phyloP scores from a whole-genome alignment of 2,888 invertebrate genomes.

The Sialis lutaria region DNA sequence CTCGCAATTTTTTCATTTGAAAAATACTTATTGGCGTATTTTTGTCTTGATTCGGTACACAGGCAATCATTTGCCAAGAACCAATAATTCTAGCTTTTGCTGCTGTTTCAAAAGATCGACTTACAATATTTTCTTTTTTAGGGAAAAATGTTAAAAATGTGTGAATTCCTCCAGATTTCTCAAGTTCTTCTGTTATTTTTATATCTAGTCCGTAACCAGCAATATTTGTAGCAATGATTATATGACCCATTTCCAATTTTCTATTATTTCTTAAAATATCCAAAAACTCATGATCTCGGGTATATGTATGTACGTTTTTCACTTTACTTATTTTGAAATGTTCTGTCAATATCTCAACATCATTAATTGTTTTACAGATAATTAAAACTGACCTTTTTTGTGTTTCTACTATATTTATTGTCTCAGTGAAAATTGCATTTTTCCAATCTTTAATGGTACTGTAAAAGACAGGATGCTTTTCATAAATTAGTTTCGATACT shows the following conservation, averaged over 20 bases:
- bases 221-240: slow-evolving; percentile 22
- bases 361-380: slow-evolving; percentile 13
- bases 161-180: slow-evolving; percentile 19
- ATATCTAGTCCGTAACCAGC: slow-evolving; percentile 24
- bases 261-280: slow-evolving; percentile 3
- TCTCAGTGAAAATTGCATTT: slow-evolving; percentile 6
- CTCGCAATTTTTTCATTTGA: slow-evolving; percentile 11
- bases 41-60: slow-evolving; percentile 1
- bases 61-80: slow-evolving; percentile 15
- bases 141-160: slow-evolving; percentile 23
- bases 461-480: slow-evolving; percentile 11
- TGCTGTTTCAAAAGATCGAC: slow-evolving; percentile 22
- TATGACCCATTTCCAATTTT: slow-evolving; percentile 10
- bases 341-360: slow-evolving; percentile 10
- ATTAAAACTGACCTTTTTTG: slow-evolving; percentile 16
- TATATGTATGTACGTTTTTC: slow-evolving; percentile 8
- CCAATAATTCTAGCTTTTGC: slow-evolving; percentile 21
- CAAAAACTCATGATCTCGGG: slow-evolving; percentile 9
- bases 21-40: slow-evolving; percentile 8
- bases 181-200: slow-evolving; percentile 14
- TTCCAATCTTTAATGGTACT: slow-evolving; percentile 8
- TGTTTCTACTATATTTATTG: slow-evolving; percentile 6
- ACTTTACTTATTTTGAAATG: slow-evolving; percentile 5
- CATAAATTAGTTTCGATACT: slow-evolving; percentile 13
- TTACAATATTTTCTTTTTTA: slow-evolving; percentile 19